phyloP scores from a whole-genome alignment of 1,140 invertebrate species.

The Drosophila trapezifrons region DNA sequence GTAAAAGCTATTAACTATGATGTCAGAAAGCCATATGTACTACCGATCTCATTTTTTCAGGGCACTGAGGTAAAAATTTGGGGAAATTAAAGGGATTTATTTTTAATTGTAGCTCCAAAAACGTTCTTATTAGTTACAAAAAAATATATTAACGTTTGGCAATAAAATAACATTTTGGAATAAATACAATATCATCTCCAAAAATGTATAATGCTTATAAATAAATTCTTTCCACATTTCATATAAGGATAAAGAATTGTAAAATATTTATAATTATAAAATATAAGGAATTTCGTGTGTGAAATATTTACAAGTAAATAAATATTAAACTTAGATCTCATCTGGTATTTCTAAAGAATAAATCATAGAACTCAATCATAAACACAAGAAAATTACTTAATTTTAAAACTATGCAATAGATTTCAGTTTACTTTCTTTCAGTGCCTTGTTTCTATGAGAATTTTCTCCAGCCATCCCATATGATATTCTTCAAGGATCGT shows the following conservation, averaged over 20 bases:
- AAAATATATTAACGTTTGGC: background rate
- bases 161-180: background rate
- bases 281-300: too few relatives aligned
- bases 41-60: background rate
- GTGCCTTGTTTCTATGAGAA: background rate
- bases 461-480: background rate
- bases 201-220: too few relatives aligned
- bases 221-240: too few relatives aligned
- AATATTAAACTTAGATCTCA: too few relatives aligned
- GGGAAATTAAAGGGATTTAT: background rate
- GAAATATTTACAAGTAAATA: too few relatives aligned
- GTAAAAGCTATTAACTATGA: slow-evolving; percentile 57
- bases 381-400: too few relatives aligned
- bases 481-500: slow-evolving; percentile 1
- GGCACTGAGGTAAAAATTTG: background rate
- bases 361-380: too few relatives aligned
- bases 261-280: too few relatives aligned
- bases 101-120: background rate
- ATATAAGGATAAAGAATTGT: too few relatives aligned
- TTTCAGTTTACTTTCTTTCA: background rate
- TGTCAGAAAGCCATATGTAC: slow-evolving; percentile 46
- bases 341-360: too few relatives aligned
- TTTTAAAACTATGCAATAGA: background rate
- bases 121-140: background rate
- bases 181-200: too few relatives aligned